A percentile compares a stretch with the other conserved stretches of the same genome.
phyloP scores from a whole-genome alignment of 2,797 vertebrate genomes.

The Pterois miles region DNA sequence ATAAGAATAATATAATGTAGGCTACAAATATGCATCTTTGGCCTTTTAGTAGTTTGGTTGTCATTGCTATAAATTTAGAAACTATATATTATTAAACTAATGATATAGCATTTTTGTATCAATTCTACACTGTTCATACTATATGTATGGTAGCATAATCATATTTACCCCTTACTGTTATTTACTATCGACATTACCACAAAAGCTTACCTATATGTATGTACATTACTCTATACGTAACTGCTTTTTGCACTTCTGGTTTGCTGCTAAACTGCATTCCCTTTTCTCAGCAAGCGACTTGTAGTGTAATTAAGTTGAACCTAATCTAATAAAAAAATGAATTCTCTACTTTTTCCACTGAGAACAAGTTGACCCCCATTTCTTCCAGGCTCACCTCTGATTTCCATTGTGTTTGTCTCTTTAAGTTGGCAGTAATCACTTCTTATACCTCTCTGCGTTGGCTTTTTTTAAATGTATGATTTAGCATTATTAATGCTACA shows the following conservation, averaged over 20 bases:
- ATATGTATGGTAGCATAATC: neutral
- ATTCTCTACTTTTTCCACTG: neutral
- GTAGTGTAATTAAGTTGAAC: neutral
- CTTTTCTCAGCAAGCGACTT: neutral
- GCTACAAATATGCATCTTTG: neutral
- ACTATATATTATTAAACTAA: neutral
- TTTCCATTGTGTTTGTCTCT: neutral
- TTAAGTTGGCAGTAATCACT: too few relatives aligned
- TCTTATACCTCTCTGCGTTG: too few relatives aligned
- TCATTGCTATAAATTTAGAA: neutral
- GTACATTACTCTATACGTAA: neutral
- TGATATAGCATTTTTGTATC: neutral
- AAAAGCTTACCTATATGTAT: fast-evolving
- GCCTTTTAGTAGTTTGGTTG: neutral
- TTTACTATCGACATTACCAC: neutral
- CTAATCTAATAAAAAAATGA: neutral
- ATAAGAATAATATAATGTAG: too few relatives aligned
- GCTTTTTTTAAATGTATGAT: neutral
- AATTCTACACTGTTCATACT: neutral
- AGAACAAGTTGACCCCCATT: neutral
- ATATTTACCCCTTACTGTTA: neutral
- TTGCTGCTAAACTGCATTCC: neutral
- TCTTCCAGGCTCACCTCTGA: neutral
- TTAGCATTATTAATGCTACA: neutral
- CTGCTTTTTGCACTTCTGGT: neutral